These are phyloP conservation scores for Danio tinwini DNA, from an alignment of 2,797 vertebrate species.

Conservation along the genomic window DNA sequence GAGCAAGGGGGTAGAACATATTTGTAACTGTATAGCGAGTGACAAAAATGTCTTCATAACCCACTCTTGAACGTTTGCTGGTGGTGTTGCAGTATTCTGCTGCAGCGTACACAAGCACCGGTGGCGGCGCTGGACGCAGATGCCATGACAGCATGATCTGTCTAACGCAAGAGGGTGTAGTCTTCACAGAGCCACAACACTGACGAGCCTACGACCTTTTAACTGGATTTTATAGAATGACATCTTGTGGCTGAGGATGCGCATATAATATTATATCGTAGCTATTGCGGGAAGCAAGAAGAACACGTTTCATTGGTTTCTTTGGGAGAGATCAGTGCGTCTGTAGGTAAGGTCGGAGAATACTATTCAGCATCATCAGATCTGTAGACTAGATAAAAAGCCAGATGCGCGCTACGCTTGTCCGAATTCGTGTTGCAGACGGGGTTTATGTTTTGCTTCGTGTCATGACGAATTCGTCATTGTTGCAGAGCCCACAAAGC, in stretches of 20 bases:
- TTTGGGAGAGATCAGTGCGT: constrained; percentile 64
- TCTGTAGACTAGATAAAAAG: background rate
- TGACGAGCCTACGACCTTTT: background rate
- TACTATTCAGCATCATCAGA: background rate
- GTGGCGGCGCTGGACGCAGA: constrained; percentile 53
- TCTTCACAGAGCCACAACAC: constrained; percentile 3
- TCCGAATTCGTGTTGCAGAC: background rate
- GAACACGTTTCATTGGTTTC: background rate
- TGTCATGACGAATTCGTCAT: background rate
- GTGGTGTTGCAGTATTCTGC: constrained; percentile 35
- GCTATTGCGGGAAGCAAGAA: background rate
- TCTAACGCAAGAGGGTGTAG: constrained; percentile 24
- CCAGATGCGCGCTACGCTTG: background rate
- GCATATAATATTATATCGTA: background rate
- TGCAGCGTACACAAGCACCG: constrained; percentile 1
- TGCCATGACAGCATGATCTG: constrained; percentile 42
- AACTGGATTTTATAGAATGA: background rate
- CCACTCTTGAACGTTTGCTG: background rate
- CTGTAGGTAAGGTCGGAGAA: constrained; percentile 68
- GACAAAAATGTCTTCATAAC: too few relatives aligned
- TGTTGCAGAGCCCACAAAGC: background rate
- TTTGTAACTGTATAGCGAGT: too few relatives aligned
- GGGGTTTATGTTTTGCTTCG: background rate
- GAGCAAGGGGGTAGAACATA: too few relatives aligned
- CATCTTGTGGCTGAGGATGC: background rate